Evolutionary conservation across 2,113 vertebrate species (phyloP), one percentile per base, ranked within the genome.

Genomic region (Erpornis zantholeuca): DNA sequence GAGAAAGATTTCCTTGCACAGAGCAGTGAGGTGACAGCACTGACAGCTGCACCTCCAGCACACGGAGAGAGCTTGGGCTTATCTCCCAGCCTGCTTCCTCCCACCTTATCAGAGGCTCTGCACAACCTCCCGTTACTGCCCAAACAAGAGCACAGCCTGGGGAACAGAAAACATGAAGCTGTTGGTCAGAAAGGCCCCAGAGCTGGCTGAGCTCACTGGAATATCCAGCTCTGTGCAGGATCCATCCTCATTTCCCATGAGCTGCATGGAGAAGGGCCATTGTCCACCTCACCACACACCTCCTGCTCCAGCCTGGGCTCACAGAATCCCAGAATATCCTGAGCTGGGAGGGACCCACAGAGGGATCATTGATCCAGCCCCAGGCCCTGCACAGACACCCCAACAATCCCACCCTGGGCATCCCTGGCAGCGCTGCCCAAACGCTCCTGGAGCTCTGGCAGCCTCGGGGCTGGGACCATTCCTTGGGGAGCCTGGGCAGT

Each of bases 311-410:
- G 57, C 56, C 50, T 45, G 38, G 42, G 18, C 24, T 59, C 53
- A n/a, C 27, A 50, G 59, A 50, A 81, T 21, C 23, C 36, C 14
- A 19, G 24, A 18, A 47, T 0, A 28, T n/a, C 16, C 70, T 19
- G 20, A 45, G 24, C 4, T 9, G 61, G n/a, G n/a, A n/a, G n/a
- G n/a, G 44, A 3, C 7, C 38, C 16, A n/a, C 53, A 0, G 29
- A 45, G 17, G 28, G 61, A 53, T 3, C 16, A 21, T 12, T 7
- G 21, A 2, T 1, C 1, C 77, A 36, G 2, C 23, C 12, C 54
- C 54, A n/a, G 64, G 0, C 13, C 61, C 53, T 82, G 86, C 69
- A 0, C 60, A 73, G 23, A 17, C 33, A 3, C 86, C 69, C 53
- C 78, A 82, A 11, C 49, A 89, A 10, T 0, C 33, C 52, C 86